Conservation (phyloP, 2,888 invertebrate genomes). For the Apodemia mormo region DNA sequence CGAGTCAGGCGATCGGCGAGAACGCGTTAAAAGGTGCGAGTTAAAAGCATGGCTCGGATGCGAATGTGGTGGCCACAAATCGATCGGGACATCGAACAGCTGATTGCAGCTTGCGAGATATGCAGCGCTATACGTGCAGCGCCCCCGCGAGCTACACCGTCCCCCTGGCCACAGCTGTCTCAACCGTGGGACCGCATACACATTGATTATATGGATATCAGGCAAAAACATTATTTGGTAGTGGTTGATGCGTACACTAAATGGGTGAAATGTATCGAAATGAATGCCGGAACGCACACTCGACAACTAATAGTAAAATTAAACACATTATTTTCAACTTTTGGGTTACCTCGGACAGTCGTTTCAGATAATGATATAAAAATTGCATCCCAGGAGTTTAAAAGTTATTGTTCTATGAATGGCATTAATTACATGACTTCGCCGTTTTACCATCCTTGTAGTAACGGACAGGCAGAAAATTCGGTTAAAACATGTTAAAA, state of each 20-base stretch:
- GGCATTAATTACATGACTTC: too few relatives aligned
- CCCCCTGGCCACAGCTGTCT: constrained; percentile 31
- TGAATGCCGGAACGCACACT: not conserved
- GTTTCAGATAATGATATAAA: constrained; percentile 28
- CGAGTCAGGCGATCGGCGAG: not conserved
- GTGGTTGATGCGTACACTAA: too few relatives aligned
- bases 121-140: constrained; percentile 28
- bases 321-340: constrained; percentile 28
- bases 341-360: constrained; percentile 23
- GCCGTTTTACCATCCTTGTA: too few relatives aligned
- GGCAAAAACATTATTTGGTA: constrained; percentile 28
- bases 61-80: constrained; percentile 1
- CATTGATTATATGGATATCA: constrained; percentile 37
- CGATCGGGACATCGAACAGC: constrained; percentile 33
- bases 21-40: not conserved
- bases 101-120: too few relatives aligned
- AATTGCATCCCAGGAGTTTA: constrained; percentile 31
- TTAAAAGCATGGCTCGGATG: constrained; percentile 4
- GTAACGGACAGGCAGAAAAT: too few relatives aligned
- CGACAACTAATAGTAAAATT: not conserved
- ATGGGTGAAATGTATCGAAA: constrained; percentile 27
- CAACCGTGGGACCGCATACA: too few relatives aligned
- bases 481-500: too few relatives aligned
- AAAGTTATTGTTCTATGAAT: too few relatives aligned
- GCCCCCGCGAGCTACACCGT: constrained; percentile 20